Evolutionary conservation across 2,797 vertebrate species (phyloP), one percentile per base, ranked within the genome.

Genomic region (Thripadectes ignobilis): DNA sequence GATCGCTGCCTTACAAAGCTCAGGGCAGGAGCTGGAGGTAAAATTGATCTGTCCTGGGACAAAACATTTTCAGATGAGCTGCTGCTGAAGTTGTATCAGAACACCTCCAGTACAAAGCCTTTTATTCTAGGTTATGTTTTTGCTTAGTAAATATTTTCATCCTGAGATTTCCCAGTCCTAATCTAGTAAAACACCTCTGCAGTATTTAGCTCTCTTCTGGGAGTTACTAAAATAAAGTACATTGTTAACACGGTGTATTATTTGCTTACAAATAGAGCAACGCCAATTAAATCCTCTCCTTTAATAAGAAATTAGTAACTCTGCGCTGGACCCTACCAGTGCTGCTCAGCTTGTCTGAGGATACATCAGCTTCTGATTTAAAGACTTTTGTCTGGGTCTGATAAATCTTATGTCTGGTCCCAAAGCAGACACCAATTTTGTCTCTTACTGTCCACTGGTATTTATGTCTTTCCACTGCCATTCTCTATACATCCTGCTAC

Each of bases 191-290:
- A 93, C 51, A 39, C 57, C 91, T 94, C 61, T 74, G 78, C 75
- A 82, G 21, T 59, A 72, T 78, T 94, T 93, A 92, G 72, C 10
- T 38, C 27, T 88, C 36, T 88, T 91, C 65, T 62, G 83, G 77
- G 94, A 95, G 32, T 76, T 89, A 75, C 83, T 81, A 94, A 95
- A 95, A 95, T 69, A 82, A 95, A 79, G 48, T 57, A 54, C 59
- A 69, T 92, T 95, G 90, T 91, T 96, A 93, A 94, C 39, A 74
- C 0, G 0, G 68, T 54, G 75, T n/a, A 91, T 94, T 94, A 96
- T 92, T 91, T 91, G 84, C 88, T 92, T 93, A 93, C 87, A 92
- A 97, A 95, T 22, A 95, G 76, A 96, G 71, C 59, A 85, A 79
- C 0, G 1, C 72, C 58, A 73, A 68, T 93, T 93, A 94, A 82